phyloP scores from a whole-genome alignment of 2,888 invertebrate species.

The Drosophila hamatofila region DNA sequence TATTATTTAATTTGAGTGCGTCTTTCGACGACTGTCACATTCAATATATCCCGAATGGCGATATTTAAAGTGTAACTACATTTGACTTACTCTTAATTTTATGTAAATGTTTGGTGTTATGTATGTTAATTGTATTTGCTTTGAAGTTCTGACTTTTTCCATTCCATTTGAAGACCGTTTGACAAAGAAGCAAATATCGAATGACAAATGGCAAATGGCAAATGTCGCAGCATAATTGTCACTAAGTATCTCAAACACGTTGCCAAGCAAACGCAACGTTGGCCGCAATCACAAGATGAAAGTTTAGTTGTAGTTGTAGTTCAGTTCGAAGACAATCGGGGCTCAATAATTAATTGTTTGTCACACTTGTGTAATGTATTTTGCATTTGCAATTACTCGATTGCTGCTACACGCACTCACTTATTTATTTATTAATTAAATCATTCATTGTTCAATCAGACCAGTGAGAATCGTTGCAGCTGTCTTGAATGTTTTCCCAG shows the following conservation, averaged over 20 bases:
- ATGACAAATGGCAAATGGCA: slow-evolving; percentile 28
- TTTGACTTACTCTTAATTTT: slow-evolving; percentile 2
- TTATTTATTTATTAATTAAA: slow-evolving; percentile 81
- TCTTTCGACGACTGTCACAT: background rate
- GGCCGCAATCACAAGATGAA: slow-evolving; percentile 23
- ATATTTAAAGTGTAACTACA: background rate
- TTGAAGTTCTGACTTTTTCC: slow-evolving; percentile 11
- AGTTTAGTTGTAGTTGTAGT: background rate
- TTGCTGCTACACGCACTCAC: slow-evolving; percentile 38
- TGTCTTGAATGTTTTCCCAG: slow-evolving; percentile 28
- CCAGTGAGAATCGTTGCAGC: slow-evolving; percentile 67
- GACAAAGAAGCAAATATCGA: slow-evolving; percentile 21
- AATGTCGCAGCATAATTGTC: slow-evolving; percentile 26
- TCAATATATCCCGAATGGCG: background rate
- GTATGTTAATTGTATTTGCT: slow-evolving; percentile 1
- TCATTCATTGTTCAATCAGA: slow-evolving; percentile 75
- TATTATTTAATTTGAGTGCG: background rate
- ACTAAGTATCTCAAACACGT: slow-evolving; percentile 38
- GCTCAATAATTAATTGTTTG: slow-evolving; percentile 61
- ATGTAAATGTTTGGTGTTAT: slow-evolving; percentile 26
- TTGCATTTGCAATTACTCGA: slow-evolving; percentile 56
- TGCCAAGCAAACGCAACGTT: slow-evolving; percentile 53
- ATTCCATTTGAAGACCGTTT: slow-evolving; percentile 43
- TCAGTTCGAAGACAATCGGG: slow-evolving; percentile 28
- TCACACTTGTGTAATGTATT: slow-evolving; percentile 64